Evolutionary conservation across 2,797 vertebrate genomes (phyloP).

Genomic region (Todus mexicanus): DNA sequence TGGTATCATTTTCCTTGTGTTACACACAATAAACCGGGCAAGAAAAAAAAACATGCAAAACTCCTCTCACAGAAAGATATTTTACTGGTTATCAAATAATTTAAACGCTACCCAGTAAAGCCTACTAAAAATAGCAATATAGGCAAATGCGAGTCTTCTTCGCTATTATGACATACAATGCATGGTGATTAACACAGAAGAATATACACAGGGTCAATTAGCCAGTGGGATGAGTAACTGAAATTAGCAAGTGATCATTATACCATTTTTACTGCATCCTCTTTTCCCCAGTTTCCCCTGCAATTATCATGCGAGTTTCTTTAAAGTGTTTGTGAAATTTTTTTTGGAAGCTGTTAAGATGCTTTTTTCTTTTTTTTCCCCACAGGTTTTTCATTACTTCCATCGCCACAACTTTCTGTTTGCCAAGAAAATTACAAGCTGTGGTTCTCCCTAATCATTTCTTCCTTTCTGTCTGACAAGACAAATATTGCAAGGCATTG

Average conservation of each 20-base stretch:
- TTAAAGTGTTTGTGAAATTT: not conserved
- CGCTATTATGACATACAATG: conserved; percentile 31
- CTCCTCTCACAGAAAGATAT: not conserved
- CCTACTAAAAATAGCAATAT: not conserved
- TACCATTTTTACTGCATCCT: conserved; percentile 6
- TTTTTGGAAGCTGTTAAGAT: not conserved
- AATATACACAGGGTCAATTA: conserved; percentile 17
- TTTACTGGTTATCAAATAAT: not conserved
- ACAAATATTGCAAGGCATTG: not conserved
- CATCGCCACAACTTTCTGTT: not conserved
- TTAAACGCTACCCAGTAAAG: not conserved
- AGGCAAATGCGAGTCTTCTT: not conserved
- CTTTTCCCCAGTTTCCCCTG: not conserved
- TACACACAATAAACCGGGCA: not conserved
- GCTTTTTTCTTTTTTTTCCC: not conserved
- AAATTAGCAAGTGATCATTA: conserved; percentile 51
- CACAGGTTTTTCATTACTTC: not conserved
- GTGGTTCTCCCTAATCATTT: not conserved
- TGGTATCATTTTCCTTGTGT: not conserved
- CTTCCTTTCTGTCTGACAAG: not conserved
- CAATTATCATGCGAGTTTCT: conserved; percentile 4
- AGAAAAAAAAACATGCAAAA: not conserved
- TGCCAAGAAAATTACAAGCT: not conserved
- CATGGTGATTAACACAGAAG: conserved; percentile 26
- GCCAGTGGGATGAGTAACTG: not conserved